Evolutionary conservation across 2,113 vertebrate genomes (phyloP), one percentile per base, ranked within the genome.

Genomic region (Albula glossodonta): DNA sequence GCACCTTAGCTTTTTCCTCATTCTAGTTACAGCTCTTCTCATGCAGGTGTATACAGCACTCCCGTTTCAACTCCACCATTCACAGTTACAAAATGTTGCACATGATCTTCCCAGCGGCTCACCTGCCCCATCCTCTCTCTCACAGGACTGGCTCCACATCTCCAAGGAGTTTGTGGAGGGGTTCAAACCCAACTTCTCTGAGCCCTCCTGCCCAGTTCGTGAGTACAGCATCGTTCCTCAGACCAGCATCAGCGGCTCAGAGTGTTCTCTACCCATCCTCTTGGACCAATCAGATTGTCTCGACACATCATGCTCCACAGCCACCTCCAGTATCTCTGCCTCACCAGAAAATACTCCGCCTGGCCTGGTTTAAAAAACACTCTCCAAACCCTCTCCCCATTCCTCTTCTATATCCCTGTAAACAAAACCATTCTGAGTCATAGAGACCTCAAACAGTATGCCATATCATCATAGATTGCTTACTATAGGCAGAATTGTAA

Each of bases 81-180:
- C 12, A 60, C 17, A 60, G 57, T 60, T 9, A 3, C 57, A 60
- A 78, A 84, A 78, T 5, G 13, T 41, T 56, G 11, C 2, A 86
- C 80, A 17, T 52, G 25, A 31, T 80, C 22, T 56, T 15, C 31
- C 19, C 3, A 78, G 53, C 56, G 12, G 57, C 53, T 51, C 63
- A 81, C 0, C 60, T 53, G 74, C 41, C 8, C 15, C 60, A 53
- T 86, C 77, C 50, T 10, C 31, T 80, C 51, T 82, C 66, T 87
- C 80, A 11, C 78, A 99, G 98, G 96, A 97, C 78, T 99, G 97
- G 98, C 93, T 95, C 1, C 95, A 95, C 31, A 95, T 97, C 84
- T 95, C 97, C 87, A 98, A 99, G 93, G 95, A 96, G 0, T 22
- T 97, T 0, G 89, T 97, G 66, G 97, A 97, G 78, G 96, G 94